A percentile compares a stretch with the other conserved stretches of the same genome.
These are phyloP conservation scores for Liolophura sinensis DNA, from an alignment of 1,140 invertebrate species.

Conservation along the genomic window DNA sequence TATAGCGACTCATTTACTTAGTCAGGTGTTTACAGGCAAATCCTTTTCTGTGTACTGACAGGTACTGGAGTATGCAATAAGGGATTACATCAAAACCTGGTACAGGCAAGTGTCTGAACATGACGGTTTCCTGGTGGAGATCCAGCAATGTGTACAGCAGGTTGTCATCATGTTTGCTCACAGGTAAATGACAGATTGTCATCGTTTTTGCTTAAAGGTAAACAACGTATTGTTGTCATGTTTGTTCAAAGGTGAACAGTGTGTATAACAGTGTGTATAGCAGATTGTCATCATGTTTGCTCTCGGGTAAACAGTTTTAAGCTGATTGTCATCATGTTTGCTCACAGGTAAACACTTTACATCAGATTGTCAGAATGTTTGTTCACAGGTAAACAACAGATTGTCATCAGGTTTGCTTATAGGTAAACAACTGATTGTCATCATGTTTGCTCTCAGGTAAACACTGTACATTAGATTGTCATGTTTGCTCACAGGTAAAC, in stretches of 20 bases:
- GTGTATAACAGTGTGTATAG: slow-evolving; percentile 63
- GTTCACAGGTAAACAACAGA: slow-evolving; percentile 58
- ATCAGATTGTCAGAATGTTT: no score
- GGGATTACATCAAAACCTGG: slow-evolving; percentile 82
- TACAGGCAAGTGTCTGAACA: slow-evolving; percentile 66
- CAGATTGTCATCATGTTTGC: slow-evolving; percentile 64
- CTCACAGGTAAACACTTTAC: slow-evolving; percentile 51
- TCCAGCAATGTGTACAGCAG: slow-evolving; percentile 62
- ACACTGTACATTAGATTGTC: slow-evolving; percentile 60
- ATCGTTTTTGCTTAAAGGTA: not conserved
- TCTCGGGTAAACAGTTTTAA: slow-evolving; percentile 14
- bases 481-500: slow-evolving; percentile 63
- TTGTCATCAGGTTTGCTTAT: not conserved
- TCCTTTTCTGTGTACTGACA: slow-evolving; percentile 25
- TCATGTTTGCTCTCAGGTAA: not conserved
- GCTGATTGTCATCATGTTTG: slow-evolving; percentile 36
- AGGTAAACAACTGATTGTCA: no score
- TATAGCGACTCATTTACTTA: slow-evolving; percentile 1
- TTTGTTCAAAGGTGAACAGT: not conserved
- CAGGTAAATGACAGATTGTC: slow-evolving; percentile 53
- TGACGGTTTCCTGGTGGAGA: slow-evolving; percentile 63
- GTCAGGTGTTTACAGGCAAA: not conserved
- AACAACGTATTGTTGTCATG: not conserved
- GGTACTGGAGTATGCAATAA: slow-evolving; percentile 74
- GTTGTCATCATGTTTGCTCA: slow-evolving; percentile 63